Evolutionary conservation across 2,797 vertebrate genomes (phyloP).

Genomic region (Mionectes olivaceus): DNA sequence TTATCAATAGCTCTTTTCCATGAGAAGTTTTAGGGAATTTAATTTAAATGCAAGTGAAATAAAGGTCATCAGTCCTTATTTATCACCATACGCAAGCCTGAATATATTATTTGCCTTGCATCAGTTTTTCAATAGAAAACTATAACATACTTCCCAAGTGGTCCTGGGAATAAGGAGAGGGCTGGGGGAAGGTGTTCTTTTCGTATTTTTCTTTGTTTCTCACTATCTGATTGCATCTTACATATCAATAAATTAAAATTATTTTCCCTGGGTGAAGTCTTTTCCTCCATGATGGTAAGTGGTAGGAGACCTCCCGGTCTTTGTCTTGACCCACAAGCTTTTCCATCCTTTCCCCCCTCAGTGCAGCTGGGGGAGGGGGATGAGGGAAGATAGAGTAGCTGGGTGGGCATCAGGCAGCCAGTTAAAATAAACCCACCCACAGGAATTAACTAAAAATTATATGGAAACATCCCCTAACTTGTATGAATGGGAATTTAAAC

Average conservation of each 20-base stretch:
- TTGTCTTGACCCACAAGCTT: neutral
- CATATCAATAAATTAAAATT: neutral
- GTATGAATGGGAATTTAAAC: neutral
- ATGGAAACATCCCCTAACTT: neutral
- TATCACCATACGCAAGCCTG: neutral
- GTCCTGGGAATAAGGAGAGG: neutral
- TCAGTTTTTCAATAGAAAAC: neutral
- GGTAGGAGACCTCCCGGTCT: neutral
- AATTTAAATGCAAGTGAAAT: neutral
- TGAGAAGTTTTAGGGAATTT: neutral
- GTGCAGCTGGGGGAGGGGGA: neutral
- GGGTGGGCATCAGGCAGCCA: neutral
- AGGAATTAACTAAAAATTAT: neutral
- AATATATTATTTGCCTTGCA: accelerated
- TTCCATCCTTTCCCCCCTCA: neutral
- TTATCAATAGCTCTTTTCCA: neutral
- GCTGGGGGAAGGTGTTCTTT: neutral
- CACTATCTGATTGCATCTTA: neutral
- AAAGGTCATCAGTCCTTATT: neutral
- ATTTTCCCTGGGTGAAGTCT: neutral
- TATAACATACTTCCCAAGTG: neutral
- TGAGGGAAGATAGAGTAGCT: neutral
- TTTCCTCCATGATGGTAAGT: neutral
- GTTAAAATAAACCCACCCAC: neutral
- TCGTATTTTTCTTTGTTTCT: neutral